Conservation (phyloP, 2,113 vertebrate genomes). For the Rhodinocichla rosea region DNA sequence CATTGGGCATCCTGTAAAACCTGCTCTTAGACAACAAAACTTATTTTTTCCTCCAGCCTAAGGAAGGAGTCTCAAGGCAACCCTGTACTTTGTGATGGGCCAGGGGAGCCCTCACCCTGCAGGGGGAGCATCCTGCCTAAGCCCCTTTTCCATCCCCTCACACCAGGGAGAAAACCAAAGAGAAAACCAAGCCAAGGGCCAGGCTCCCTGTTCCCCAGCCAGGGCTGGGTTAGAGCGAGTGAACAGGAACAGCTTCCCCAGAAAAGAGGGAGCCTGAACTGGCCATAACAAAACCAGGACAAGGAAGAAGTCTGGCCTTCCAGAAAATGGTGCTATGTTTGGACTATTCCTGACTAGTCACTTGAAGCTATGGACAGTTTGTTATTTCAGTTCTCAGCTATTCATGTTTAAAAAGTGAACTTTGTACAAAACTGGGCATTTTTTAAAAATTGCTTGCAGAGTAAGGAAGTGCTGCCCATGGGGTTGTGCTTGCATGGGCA, state of each 20-base stretch:
- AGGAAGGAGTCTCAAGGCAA: not conserved
- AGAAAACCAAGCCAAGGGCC: not conserved
- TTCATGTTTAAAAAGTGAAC: not conserved
- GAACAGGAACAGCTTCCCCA: not conserved
- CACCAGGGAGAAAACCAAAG: not conserved
- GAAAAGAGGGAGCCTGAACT: not conserved
- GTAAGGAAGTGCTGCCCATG: not conserved
- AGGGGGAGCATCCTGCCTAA: not conserved
- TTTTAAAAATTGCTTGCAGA: not conserved
- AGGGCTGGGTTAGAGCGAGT: not conserved
- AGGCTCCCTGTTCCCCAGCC: not conserved
- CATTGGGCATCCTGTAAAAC: not conserved
- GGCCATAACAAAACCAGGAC: not conserved
- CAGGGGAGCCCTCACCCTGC: not conserved
- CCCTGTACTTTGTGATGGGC: not conserved
- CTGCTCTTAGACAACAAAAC: not conserved
- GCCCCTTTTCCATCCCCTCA: not conserved
- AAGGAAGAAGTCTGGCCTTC: slow-evolving; percentile 22
- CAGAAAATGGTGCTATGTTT: slow-evolving; percentile 27
- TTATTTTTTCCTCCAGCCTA: not conserved
- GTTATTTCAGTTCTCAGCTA: slow-evolving; percentile 36
- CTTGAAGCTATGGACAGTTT: slow-evolving; percentile 34
- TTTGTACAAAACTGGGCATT: slow-evolving; percentile 12
- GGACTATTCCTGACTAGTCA: slow-evolving; percentile 10
- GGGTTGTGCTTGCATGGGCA: not conserved